These are phyloP conservation scores for Ursus arctos DNA, from an alignment of 2,113 vertebrate species.

Conservation along the genomic window DNA sequence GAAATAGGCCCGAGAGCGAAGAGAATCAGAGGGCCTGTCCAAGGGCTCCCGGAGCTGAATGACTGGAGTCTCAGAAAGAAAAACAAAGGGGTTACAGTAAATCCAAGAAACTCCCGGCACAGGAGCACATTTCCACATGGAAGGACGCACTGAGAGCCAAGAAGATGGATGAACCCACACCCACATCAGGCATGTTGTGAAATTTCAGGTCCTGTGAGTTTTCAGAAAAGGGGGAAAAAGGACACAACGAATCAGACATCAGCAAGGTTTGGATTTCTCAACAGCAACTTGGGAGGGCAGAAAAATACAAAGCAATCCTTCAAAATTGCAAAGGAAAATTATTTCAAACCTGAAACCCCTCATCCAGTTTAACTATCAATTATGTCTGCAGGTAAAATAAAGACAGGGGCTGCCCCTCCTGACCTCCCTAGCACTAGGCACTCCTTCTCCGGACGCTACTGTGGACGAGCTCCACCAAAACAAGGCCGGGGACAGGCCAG, in stretches of 20 bases:
- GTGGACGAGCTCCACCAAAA: neutral
- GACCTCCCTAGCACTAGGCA: neutral
- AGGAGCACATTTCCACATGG: neutral
- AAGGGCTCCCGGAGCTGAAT: neutral
- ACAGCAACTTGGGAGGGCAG: neutral
- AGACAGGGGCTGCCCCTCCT: neutral
- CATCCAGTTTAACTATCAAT: neutral
- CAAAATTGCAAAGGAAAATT: constrained; percentile 31
- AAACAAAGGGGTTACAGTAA: neutral
- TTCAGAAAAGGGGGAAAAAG: neutral
- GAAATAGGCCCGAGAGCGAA: neutral
- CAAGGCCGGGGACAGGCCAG: fast-evolving
- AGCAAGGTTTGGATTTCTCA: neutral
- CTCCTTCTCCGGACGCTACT: neutral
- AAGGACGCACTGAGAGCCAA: neutral
- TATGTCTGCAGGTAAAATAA: neutral
- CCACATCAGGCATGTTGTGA: neutral
- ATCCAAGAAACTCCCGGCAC: neutral
- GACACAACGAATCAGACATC: neutral
- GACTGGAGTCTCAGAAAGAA: neutral
- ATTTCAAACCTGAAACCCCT: constrained; percentile 3
- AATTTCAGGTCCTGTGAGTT: neutral
- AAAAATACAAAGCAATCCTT: constrained; percentile 19
- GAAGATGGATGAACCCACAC: neutral
- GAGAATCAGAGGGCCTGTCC: neutral